A percentile compares a stretch with the other conserved stretches of the same genome.
These are phyloP conservation scores for Cerastis leucographa DNA, from an alignment of 2,888 invertebrate species.

Conservation along the genomic window DNA sequence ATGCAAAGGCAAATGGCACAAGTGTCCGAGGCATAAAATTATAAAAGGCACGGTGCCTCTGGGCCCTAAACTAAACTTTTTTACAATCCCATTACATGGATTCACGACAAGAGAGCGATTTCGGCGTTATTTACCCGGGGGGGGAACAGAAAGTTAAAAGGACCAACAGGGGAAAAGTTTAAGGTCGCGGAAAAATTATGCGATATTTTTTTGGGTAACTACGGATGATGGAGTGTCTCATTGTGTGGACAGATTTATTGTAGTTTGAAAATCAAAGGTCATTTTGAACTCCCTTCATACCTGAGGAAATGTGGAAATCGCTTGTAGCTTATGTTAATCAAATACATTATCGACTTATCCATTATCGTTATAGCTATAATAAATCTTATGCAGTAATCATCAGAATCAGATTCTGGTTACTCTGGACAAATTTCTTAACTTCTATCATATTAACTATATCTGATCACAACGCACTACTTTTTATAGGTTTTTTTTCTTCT, in stretches of 20 bases:
- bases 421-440: background rate
- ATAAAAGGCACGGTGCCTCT: constrained; percentile 48
- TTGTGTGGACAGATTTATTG: constrained; percentile 21
- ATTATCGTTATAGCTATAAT: background rate
- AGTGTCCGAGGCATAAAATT: constrained; percentile 60
- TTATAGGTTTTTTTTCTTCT: too few species aligned
- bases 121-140: constrained; percentile 38
- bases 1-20: constrained; percentile 36
- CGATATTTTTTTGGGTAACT: constrained; percentile 12
- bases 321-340: background rate
- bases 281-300: background rate
- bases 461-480: background rate
- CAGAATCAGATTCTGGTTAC: too few species aligned
- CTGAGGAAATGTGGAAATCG: background rate
- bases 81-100: constrained; percentile 58
- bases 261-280: background rate
- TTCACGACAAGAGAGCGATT: constrained; percentile 45
- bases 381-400: too few species aligned
- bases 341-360: background rate
- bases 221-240: background rate
- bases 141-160: constrained; percentile 42
- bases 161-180: constrained; percentile 43
- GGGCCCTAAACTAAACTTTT: constrained; percentile 49
- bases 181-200: constrained; percentile 37
- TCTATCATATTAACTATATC: background rate